A percentile compares a stretch with the other conserved stretches of the same genome.
Conservation (phyloP, 2,888 invertebrate species). For the Clistopyga incitator region DNA sequence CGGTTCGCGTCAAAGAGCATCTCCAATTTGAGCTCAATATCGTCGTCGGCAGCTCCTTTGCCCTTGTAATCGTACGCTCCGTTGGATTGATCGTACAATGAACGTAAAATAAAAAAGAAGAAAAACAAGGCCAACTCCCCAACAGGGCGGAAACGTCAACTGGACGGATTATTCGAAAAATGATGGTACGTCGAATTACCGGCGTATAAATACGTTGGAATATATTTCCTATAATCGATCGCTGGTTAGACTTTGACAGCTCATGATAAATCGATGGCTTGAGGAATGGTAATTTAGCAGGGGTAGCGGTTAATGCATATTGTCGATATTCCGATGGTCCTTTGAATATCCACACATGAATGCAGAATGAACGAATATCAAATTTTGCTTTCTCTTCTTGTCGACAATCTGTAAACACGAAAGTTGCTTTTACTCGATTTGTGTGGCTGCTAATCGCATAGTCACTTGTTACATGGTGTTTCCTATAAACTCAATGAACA, state of each 20-base stretch:
- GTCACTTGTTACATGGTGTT: too few relatives aligned
- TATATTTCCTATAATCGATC: background rate
- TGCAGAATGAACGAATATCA: background rate
- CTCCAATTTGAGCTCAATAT: slow-evolving; percentile 35
- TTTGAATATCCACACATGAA: slow-evolving; percentile 64
- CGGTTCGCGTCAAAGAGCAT: slow-evolving; percentile 5
- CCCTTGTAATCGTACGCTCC: slow-evolving; percentile 16
- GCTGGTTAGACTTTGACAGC: background rate
- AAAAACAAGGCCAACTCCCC: background rate
- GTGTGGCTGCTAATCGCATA: too few relatives aligned
- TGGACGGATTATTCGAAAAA: background rate
- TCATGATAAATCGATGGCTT: background rate
- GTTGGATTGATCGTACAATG: slow-evolving; percentile 2
- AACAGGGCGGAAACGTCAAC: background rate
- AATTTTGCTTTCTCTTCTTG: background rate
- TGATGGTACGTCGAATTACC: background rate
- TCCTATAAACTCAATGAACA: too few relatives aligned
- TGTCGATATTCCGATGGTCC: slow-evolving; percentile 60
- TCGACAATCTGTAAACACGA: too few relatives aligned
- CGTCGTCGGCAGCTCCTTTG: slow-evolving; percentile 10
- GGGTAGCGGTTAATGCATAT: slow-evolving; percentile 51
- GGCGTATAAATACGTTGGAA: background rate
- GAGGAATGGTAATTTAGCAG: background rate
- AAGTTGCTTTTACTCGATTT: too few relatives aligned
- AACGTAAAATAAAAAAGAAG: background rate